Conservation (phyloP, 1,140 invertebrate genomes). For the Drosophila funebris region DNA sequence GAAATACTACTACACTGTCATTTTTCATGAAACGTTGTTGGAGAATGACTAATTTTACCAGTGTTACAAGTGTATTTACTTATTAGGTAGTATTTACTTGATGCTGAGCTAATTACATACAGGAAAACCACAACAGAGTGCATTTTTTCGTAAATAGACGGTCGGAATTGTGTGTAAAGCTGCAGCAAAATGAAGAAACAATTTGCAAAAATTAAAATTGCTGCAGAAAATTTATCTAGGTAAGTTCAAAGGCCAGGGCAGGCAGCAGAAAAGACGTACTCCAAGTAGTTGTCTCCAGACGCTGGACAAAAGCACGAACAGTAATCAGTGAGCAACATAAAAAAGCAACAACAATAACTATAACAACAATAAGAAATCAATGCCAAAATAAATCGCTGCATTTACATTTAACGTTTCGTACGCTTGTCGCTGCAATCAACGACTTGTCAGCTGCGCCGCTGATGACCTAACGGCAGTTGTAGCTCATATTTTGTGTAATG, state of each 20-base stretch:
- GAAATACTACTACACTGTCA: slow-evolving; percentile 37
- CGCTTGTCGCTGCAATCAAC: slow-evolving; percentile 18
- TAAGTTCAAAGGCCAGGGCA: slow-evolving; percentile 77
- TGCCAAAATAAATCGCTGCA: slow-evolving; percentile 56
- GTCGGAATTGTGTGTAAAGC: slow-evolving; percentile 45
- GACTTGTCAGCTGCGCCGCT: slow-evolving; percentile 41
- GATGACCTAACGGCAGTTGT: slow-evolving; percentile 69
- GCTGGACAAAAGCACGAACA: slow-evolving; percentile 21
- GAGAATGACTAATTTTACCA: slow-evolving; percentile 77
- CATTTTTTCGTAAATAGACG: slow-evolving; percentile 54
- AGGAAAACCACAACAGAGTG: slow-evolving; percentile 53
- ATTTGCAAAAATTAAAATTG: slow-evolving; percentile 84
- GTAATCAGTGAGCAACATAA: slow-evolving; percentile 55
- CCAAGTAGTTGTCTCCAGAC: slow-evolving; percentile 28
- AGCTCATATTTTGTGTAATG: slow-evolving; percentile 36
- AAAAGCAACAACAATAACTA: slow-evolving; percentile 41
- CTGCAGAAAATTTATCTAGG: slow-evolving; percentile 83
- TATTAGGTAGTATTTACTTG: slow-evolving; percentile 69
- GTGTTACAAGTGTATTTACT: slow-evolving; percentile 56
- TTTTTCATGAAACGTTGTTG: slow-evolving; percentile 63
- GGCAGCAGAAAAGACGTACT: slow-evolving; percentile 22
- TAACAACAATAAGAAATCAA: slow-evolving; percentile 42
- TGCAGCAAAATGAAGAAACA: slow-evolving; percentile 83
- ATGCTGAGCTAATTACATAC: slow-evolving; percentile 72
- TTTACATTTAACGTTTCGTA: slow-evolving; percentile 33